A percentile compares a stretch with the other conserved stretches of the same genome.
These are phyloP conservation scores for Trichoplusia ni DNA, from an alignment of 1,140 invertebrate species.

Conservation along the genomic window DNA sequence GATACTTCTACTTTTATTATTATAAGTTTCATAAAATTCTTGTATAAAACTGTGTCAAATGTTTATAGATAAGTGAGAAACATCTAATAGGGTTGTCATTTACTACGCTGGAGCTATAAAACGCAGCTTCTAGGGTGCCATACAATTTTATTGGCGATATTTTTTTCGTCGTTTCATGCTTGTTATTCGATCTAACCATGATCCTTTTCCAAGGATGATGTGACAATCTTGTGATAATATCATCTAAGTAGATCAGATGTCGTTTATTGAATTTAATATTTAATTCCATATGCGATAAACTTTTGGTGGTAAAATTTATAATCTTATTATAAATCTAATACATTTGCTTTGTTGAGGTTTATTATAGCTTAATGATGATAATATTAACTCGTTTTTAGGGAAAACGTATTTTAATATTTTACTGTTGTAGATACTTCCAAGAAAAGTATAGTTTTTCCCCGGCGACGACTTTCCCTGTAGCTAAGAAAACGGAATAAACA, in stretches of 20 bases:
- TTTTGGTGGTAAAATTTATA: neutral
- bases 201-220: constrained; percentile 7
- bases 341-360: too few relatives aligned
- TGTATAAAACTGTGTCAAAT: neutral
- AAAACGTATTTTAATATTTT: too few relatives aligned
- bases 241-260: constrained; percentile 6
- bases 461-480: too few relatives aligned
- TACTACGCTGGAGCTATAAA: constrained; percentile 15
- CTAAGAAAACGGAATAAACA: constrained; percentile 23
- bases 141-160: constrained; percentile 21
- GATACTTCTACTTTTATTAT: too few relatives aligned
- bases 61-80: constrained; percentile 4
- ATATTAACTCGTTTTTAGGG: too few relatives aligned
- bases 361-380: too few relatives aligned
- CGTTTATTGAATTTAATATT: too few relatives aligned
- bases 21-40: too few relatives aligned
- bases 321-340: too few relatives aligned
- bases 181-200: constrained; percentile 10
- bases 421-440: too few relatives aligned
- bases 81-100: constrained; percentile 2
- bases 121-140: constrained; percentile 10
- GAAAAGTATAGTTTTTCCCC: too few relatives aligned
- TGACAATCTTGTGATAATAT: constrained; percentile 10
- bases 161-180: constrained; percentile 11
- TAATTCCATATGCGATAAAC: constrained; percentile 16